phyloP scores from a whole-genome alignment of 2,888 invertebrate species.

The Glaucopsyche alexis region DNA sequence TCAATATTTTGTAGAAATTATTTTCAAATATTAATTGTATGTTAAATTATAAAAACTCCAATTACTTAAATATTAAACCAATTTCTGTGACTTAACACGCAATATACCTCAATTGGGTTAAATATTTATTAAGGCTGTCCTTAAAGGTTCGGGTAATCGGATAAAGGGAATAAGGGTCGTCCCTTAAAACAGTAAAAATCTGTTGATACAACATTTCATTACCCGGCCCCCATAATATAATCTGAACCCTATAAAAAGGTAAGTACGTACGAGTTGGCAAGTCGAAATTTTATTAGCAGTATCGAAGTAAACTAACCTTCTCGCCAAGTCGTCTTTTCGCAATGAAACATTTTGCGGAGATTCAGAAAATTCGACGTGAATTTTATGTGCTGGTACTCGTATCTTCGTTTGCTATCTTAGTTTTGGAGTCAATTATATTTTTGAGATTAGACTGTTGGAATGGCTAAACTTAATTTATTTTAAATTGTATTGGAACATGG shows the following conservation, averaged over 20 bases:
- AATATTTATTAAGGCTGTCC: neutral
- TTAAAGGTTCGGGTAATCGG: neutral
- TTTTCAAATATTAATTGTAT: neutral
- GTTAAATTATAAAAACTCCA: too few relatives aligned
- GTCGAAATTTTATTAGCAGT: neutral
- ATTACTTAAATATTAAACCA: too few relatives aligned
- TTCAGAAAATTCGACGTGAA: neutral
- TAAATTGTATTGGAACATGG: too few relatives aligned
- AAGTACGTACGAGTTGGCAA: neutral
- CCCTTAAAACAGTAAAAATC: conserved; percentile 17
- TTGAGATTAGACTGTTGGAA: neutral
- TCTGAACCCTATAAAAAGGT: conserved; percentile 13
- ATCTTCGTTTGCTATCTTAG: neutral
- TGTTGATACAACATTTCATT: conserved; percentile 9
- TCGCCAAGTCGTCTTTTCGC: neutral
- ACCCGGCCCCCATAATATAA: conserved; percentile 6
- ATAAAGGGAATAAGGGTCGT: neutral
- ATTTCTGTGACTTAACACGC: too few relatives aligned
- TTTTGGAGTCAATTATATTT: neutral
- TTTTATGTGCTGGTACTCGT: neutral
- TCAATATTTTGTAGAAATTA: neutral
- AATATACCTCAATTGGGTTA: neutral
- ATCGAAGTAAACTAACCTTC: neutral
- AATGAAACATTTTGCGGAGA: conserved; percentile 4
- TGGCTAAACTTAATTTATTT: neutral